These are phyloP conservation scores for Lerema accius DNA, from an alignment of 1,140 invertebrate genomes.

Conservation along the genomic window DNA sequence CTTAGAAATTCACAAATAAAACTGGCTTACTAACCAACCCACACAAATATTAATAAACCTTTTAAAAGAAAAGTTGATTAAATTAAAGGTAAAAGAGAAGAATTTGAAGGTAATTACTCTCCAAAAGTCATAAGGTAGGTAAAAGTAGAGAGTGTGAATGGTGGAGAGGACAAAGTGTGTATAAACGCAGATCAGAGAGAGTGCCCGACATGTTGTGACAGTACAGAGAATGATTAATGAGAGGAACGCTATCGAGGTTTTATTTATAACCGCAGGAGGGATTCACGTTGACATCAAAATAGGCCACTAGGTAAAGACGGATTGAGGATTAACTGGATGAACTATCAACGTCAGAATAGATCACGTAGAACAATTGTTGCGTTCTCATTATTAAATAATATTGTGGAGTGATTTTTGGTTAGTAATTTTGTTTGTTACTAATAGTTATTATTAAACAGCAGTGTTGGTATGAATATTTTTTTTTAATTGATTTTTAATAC, in stretches of 20 bases:
- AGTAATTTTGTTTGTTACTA: background rate
- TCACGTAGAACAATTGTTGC: background rate
- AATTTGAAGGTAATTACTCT: constrained; percentile 58
- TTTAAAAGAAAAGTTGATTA: background rate
- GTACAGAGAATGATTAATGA: constrained; percentile 69
- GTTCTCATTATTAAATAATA: background rate
- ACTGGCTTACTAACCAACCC: background rate
- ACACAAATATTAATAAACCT: background rate
- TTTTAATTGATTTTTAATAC: too few relatives aligned
- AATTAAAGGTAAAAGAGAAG: constrained; percentile 38
- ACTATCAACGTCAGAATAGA: background rate
- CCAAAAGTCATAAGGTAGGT: constrained; percentile 25
- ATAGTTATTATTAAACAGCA: too few relatives aligned
- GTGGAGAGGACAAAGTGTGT: constrained; percentile 54
- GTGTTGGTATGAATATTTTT: too few relatives aligned
- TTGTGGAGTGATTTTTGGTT: background rate
- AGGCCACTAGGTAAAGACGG: constrained; percentile 50
- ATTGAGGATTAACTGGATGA: constrained; percentile 20
- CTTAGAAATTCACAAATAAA: background rate
- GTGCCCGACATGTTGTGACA: constrained; percentile 65
- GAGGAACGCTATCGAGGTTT: constrained; percentile 58
- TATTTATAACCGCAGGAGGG: constrained; percentile 65
- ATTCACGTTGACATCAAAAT: constrained; percentile 59
- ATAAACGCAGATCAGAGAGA: constrained; percentile 62
- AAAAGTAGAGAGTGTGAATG: constrained; percentile 49